Percentiles rank a stretch among this genome's conserved stretches.
phyloP scores from a whole-genome alignment of 2,113 vertebrate genomes.

The Fregata magnificens region DNA sequence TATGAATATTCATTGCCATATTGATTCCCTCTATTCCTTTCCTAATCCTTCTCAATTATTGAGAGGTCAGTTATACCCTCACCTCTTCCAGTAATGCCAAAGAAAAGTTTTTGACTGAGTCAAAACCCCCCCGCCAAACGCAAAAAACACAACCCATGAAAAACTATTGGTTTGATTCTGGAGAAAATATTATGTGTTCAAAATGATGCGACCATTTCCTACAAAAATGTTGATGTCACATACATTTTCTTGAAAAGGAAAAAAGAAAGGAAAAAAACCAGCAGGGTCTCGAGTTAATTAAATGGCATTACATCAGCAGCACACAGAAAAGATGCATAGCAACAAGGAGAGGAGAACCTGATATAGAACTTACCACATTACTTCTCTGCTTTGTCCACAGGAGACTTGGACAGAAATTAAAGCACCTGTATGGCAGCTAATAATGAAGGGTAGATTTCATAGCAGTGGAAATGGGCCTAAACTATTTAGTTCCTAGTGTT shows the following conservation, averaged over 20 bases:
- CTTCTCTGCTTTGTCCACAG: background rate
- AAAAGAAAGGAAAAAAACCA: background rate
- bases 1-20: background rate
- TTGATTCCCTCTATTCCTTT: background rate
- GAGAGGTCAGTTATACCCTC: background rate
- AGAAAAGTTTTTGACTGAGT: background rate
- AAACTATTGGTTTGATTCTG: background rate
- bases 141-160: background rate
- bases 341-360: background rate
- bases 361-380: background rate
- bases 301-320: background rate
- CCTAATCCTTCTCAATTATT: background rate
- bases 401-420: slow-evolving; percentile 16
- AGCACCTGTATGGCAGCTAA: background rate
- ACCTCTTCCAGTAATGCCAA: background rate
- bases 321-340: background rate
- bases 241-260: background rate
- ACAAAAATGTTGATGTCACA: background rate
- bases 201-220: background rate
- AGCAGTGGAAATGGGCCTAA: background rate
- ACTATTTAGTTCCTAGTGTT: background rate
- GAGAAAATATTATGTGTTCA: background rate
- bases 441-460: background rate
- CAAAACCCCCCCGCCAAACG: background rate
- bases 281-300: background rate